Percentiles rank a stretch among this genome's conserved stretches.
Conservation (phyloP, 2,797 vertebrate genomes). For the Danio albolineatus region DNA sequence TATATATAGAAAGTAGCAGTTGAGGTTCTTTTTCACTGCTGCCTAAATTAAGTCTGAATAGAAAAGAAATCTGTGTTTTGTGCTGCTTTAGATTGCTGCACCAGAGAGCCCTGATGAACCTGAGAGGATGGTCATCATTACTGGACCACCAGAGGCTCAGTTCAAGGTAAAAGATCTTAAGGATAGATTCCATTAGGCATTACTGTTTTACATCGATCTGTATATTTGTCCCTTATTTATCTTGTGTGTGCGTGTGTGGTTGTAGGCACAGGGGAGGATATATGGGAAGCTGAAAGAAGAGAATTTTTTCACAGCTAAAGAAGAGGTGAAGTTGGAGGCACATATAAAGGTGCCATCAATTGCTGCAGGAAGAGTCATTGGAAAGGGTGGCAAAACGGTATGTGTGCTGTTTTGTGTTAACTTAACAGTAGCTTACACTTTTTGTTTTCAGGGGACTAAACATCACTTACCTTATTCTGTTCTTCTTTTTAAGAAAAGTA, state of each 20-base stretch:
- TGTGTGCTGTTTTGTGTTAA: slow-evolving; percentile 51
- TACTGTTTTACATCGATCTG: not conserved
- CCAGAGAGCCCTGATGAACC: slow-evolving; percentile 88
- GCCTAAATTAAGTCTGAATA: not conserved
- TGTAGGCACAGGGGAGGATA: slow-evolving; percentile 94
- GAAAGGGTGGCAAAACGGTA: slow-evolving; percentile 96
- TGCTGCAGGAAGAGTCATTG: slow-evolving; percentile 92
- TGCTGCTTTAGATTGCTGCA: slow-evolving; percentile 83
- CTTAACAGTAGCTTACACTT: too few relatives aligned
- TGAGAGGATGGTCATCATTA: slow-evolving; percentile 95
- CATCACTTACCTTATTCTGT: too few relatives aligned
- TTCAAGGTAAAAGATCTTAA: slow-evolving; percentile 86
- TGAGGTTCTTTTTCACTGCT: not conserved
- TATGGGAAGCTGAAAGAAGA: slow-evolving; percentile 97
- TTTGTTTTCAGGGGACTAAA: too few relatives aligned
- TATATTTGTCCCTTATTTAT: not conserved
- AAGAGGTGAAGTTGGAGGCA: slow-evolving; percentile 96
- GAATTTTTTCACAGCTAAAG: slow-evolving; percentile 93
- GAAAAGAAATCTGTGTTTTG: not conserved
- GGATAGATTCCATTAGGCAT: not conserved
- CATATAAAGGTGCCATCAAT: slow-evolving; percentile 96
- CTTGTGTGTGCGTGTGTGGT: not conserved
- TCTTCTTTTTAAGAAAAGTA: too few relatives aligned
- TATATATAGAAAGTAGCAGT: too few relatives aligned
- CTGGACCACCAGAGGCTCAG: slow-evolving; percentile 92